phyloP scores from a whole-genome alignment of 2,113 vertebrate species.

The Dipodomys spectabilis region DNA sequence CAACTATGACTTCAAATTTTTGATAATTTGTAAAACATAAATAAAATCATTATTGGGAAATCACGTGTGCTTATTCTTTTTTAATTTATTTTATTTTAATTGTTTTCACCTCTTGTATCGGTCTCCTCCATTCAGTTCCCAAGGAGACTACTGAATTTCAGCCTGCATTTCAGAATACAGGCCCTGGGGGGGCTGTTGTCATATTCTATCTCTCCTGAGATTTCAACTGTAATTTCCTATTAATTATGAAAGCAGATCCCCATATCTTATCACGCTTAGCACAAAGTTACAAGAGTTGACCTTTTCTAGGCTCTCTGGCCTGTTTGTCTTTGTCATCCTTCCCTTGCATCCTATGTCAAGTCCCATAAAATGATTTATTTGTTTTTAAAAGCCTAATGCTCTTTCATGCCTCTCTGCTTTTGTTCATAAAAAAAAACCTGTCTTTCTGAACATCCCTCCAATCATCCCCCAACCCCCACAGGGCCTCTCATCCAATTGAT shows the following conservation, averaged over 20 bases:
- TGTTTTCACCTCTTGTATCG: background rate
- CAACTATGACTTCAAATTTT: conserved; percentile 56
- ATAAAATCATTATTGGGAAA: conserved; percentile 67
- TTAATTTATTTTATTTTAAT: background rate
- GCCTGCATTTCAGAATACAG: background rate
- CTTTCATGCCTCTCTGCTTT: conserved; percentile 21
- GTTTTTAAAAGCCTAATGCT: background rate
- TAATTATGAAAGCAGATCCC: conserved; percentile 27
- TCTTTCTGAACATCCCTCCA: background rate
- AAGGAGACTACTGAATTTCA: background rate
- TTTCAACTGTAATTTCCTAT: background rate
- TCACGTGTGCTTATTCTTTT: conserved; percentile 29
- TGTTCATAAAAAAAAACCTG: background rate
- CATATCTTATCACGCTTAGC: background rate
- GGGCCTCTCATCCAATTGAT: background rate
- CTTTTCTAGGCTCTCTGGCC: background rate
- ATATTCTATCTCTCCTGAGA: background rate
- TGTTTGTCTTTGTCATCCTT: background rate
- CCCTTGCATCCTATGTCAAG: background rate
- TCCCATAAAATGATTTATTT: background rate
- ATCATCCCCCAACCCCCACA: background rate
- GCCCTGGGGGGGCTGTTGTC: background rate
- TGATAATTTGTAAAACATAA: conserved; percentile 65
- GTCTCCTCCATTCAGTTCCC: background rate
- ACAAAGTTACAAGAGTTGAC: background rate